These are phyloP conservation scores for Chaetogeoica ovagalla DNA, from an alignment of 2,888 invertebrate genomes.

Conservation along the genomic window DNA sequence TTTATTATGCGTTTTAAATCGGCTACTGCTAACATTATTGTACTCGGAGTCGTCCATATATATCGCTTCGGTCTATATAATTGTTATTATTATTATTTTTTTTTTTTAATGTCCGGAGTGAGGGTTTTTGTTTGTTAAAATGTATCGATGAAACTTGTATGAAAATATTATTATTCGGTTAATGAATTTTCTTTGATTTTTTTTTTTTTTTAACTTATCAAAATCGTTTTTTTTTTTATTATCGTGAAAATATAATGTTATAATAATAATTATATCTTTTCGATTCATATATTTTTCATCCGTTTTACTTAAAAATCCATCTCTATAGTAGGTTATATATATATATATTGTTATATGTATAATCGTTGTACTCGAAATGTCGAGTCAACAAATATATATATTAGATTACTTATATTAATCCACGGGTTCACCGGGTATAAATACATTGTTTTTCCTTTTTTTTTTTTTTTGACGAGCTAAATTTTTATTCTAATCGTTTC, in stretches of 20 bases:
- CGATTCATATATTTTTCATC: background rate
- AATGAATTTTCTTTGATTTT: background rate
- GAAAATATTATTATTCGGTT: background rate
- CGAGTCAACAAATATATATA: background rate
- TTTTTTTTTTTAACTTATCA: background rate
- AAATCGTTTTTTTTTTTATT: background rate
- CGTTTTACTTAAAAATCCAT: background rate
- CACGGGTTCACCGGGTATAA: background rate
- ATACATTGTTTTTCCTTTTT: background rate
- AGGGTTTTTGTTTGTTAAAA: background rate
- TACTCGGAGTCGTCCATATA: constrained; percentile 29
- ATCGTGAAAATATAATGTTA: background rate
- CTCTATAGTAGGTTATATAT: background rate
- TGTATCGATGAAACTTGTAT: constrained; percentile 2
- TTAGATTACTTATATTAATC: background rate
- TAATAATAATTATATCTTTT: background rate
- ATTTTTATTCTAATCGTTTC: constrained; percentile 33
- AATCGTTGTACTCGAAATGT: background rate
- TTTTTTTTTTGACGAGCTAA: background rate
- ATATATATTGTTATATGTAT: background rate
- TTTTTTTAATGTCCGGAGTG: background rate
- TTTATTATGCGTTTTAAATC: constrained; percentile 43
- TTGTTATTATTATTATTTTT: background rate
- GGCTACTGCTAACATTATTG: constrained; percentile 29
- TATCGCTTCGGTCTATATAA: constrained; percentile 19